Evolutionary conservation across 1,140 invertebrate species (phyloP).

Genomic region (Camponotus vicinus): DNA sequence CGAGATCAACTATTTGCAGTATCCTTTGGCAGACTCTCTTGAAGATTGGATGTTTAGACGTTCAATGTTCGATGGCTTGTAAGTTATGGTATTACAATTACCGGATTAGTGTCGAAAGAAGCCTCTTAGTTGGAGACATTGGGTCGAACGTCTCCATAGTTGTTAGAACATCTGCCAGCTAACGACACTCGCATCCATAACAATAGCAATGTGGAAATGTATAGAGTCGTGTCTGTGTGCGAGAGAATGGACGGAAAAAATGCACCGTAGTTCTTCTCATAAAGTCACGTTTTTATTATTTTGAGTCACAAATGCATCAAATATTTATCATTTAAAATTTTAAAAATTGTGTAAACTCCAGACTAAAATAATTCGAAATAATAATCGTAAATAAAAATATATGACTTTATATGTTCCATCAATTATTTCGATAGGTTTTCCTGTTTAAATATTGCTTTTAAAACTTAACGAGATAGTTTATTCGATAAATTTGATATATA

Average conservation of each 20-base stretch:
- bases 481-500: background rate
- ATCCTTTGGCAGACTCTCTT: background rate
- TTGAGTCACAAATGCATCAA: background rate
- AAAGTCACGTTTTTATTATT: background rate
- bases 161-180: conserved; percentile 74
- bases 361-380: background rate
- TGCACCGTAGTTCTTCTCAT: background rate
- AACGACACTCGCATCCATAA: conserved; percentile 26
- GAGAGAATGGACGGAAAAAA: conserved; percentile 17
- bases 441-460: background rate
- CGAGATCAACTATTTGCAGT: background rate
- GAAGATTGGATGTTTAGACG: conserved; percentile 1
- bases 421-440: background rate
- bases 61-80: conserved; percentile 21
- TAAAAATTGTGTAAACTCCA: background rate
- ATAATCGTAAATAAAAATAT: background rate
- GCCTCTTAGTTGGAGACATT: conserved; percentile 51
- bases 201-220: conserved; percentile 33
- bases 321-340: background rate
- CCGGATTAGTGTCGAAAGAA: conserved; percentile 71
- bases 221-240: conserved; percentile 7
- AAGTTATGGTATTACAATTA: conserved; percentile 69
- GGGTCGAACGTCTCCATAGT: conserved; percentile 68
- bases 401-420: background rate
- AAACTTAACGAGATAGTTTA: background rate